phyloP scores from a whole-genome alignment of 1,140 invertebrate species.

The Cephus cinctus region DNA sequence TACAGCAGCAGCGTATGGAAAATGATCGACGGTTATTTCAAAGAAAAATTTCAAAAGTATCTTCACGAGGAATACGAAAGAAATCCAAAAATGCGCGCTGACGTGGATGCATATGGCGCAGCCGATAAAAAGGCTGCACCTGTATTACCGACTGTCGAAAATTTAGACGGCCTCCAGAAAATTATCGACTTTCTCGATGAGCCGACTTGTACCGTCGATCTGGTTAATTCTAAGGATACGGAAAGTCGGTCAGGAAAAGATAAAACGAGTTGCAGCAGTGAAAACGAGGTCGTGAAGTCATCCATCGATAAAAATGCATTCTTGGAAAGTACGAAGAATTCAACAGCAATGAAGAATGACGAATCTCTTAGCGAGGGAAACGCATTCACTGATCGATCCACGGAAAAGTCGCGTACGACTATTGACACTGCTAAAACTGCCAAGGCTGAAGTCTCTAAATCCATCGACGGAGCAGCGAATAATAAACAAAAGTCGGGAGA shows the following conservation, averaged over 20 bases:
- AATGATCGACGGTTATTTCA: slow-evolving; percentile 58
- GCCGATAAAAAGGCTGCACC: neutral
- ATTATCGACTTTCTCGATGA: too few relatives aligned
- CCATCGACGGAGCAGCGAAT: slow-evolving; percentile 1
- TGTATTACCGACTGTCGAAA: neutral
- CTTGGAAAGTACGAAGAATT: slow-evolving; percentile 18
- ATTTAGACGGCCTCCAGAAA: too few relatives aligned
- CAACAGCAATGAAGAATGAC: slow-evolving; percentile 8
- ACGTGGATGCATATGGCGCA: neutral
- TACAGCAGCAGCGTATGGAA: slow-evolving; percentile 57
- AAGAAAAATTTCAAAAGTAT: slow-evolving; percentile 55
- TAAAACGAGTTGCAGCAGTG: too few relatives aligned
- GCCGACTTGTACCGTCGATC: too few relatives aligned
- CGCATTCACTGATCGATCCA: slow-evolving; percentile 7
- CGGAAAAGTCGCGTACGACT: slow-evolving; percentile 13
- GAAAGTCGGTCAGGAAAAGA: too few relatives aligned
- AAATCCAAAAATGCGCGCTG: slow-evolving; percentile 41
- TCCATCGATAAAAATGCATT: slow-evolving; percentile 28
- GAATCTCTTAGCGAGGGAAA: slow-evolving; percentile 10
- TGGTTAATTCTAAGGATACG: too few relatives aligned
- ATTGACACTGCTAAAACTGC: too few relatives aligned
- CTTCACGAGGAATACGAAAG: slow-evolving; percentile 46
- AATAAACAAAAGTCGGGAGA: slow-evolving; percentile 1
- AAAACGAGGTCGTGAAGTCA: slow-evolving; percentile 18
- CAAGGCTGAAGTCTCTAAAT: too few relatives aligned